These are phyloP conservation scores for Barbus barbus DNA, from an alignment of 2,113 vertebrate species.

Conservation along the genomic window DNA sequence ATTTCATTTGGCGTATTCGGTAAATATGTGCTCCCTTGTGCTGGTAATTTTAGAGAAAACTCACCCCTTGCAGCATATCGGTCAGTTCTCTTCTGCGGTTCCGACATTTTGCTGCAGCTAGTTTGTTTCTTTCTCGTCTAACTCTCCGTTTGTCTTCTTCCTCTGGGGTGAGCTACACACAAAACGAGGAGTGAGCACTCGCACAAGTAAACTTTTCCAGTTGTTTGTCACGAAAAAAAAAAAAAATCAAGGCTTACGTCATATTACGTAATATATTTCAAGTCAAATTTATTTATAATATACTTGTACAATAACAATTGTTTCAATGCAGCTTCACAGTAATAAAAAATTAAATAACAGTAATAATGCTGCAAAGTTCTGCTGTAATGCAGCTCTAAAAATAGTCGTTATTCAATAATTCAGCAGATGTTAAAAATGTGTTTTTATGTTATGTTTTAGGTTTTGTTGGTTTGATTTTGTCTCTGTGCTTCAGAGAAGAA, in stretches of 20 bases:
- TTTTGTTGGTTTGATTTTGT: neutral
- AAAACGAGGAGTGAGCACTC: neutral
- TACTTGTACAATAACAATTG: neutral
- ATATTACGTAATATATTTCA: neutral
- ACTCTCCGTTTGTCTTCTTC: slow-evolving; percentile 97
- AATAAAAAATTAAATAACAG: neutral
- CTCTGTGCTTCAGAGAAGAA: neutral
- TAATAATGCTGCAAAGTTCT: neutral
- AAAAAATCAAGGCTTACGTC: neutral
- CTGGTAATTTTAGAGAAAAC: slow-evolving; percentile 58
- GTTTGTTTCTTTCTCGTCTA: slow-evolving; percentile 96
- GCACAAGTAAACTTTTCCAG: neutral
- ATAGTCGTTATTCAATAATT: neutral
- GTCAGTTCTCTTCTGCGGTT: slow-evolving; percentile 96
- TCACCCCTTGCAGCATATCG: slow-evolving; percentile 95
- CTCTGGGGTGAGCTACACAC: slow-evolving; percentile 89
- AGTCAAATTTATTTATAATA: neutral
- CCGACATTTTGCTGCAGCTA: slow-evolving; percentile 97
- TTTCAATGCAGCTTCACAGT: neutral
- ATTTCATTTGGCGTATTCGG: neutral
- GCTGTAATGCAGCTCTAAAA: neutral
- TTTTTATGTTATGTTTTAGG: neutral
- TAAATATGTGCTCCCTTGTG: neutral
- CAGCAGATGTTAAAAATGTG: neutral
- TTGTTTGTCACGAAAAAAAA: neutral